Evolutionary conservation across 1,140 invertebrate species (phyloP), one percentile per base, ranked within the genome.

Genomic region (Gryllus bimaculatus): DNA sequence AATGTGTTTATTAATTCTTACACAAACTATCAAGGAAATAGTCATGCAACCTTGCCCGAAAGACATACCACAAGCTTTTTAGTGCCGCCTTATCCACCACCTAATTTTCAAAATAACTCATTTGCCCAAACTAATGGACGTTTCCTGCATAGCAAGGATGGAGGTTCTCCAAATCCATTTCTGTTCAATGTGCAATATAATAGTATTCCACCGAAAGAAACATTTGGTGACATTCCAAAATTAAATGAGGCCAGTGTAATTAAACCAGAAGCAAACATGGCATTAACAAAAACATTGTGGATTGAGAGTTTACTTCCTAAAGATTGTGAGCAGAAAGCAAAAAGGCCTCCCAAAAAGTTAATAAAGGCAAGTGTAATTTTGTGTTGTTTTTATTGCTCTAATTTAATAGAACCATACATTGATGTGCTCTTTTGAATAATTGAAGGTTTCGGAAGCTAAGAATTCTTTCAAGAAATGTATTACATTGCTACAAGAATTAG

Each of bases 401-500:
- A 18, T 18, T 13, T 10, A 66, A 18, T 66, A 7, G 54, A 66
- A 18, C 18, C 10, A 66, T 13, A 66, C 10, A 1, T 66, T 66
- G 54, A 66, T 13, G 10, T 66, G 18, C 10, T 7, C 18, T 66
- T 66, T 18, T 13, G 10, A 66, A 66, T 18, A n/a, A 73, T 79
- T 26, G 18, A 49, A 79, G 78, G 12, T 79, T 39, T 75, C 20
- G 26, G 78, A 79, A 75, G 73, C 73, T 18, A 79, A 48, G 47
- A 8, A 39, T 18, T 48, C 18, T 47, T 79, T 79, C 15, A 39
- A 47, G 8, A 39, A 21, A 75, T 20, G 26, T 18, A 13, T 79
- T n/a, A 74, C 20, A 8, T 18, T 47, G 8, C 7, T 75, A 20
- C 39, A 75, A 8, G 73, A 79, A 54, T 20, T 79, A 26, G 2